Evolutionary conservation across 2,888 invertebrate species (phyloP).

Genomic region (Chalcis sispes): DNA sequence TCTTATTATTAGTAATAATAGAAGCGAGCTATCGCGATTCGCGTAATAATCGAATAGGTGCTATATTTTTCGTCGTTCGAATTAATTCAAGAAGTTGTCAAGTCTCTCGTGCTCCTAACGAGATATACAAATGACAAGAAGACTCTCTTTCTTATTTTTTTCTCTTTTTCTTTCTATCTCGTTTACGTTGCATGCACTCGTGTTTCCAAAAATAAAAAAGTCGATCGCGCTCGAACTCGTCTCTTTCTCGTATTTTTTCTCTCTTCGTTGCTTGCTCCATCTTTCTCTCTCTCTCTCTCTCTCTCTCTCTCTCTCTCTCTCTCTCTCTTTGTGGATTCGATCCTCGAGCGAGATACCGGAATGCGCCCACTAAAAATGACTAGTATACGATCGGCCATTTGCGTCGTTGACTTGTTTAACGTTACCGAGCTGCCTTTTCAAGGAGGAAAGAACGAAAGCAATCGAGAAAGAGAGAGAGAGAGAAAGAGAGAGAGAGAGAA

Average conservation of each 20-base stretch:
- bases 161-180: constrained; percentile 17
- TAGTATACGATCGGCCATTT: constrained; percentile 58
- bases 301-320: constrained; percentile 5
- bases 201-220: constrained; percentile 38
- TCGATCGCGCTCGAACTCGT: constrained; percentile 27
- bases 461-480: neutral
- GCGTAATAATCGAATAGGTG: too few relatives aligned
- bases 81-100: constrained; percentile 59
- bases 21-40: neutral
- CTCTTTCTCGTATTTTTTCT: constrained; percentile 1
- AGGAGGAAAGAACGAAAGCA: neutral
- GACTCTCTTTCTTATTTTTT: constrained; percentile 15
- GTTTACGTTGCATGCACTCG: neutral
- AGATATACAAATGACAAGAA: constrained; percentile 64
- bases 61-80: too few relatives aligned
- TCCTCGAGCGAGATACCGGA: constrained; percentile 55
- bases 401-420: constrained; percentile 59
- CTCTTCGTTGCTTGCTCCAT: neutral
- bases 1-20: constrained; percentile 53
- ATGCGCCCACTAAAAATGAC: constrained; percentile 58
- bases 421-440: constrained; percentile 39
- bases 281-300: constrained; percentile 6
- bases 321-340: constrained; percentile 35
- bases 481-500: neutral
- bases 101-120: too few relatives aligned